phyloP scores from a whole-genome alignment of 2,797 vertebrate species.

The Prunella strophiata region DNA sequence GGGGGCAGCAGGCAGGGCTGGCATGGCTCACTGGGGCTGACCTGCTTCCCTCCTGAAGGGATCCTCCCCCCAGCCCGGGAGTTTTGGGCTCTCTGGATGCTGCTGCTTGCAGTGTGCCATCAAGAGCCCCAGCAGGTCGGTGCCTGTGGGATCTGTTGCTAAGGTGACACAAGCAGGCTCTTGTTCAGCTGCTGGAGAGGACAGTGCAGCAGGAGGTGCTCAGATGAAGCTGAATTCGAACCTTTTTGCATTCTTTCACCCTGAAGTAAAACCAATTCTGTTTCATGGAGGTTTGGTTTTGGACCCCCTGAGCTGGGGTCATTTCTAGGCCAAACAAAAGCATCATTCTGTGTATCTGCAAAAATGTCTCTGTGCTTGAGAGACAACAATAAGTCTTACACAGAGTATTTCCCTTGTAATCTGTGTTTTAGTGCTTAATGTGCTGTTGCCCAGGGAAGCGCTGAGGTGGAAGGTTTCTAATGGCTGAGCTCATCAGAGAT shows the following conservation, averaged over 20 bases:
- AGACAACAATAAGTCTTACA: neutral
- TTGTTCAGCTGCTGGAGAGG: neutral
- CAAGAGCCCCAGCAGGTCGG: neutral
- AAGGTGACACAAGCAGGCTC: neutral
- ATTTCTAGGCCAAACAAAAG: neutral
- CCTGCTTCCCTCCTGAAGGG: neutral
- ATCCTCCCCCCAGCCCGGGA: neutral
- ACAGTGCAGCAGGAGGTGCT: neutral
- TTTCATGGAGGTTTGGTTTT: neutral
- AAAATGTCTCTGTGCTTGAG: neutral
- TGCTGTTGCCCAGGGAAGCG: neutral
- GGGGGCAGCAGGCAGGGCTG: neutral
- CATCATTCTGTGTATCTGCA: neutral
- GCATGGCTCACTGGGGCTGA: accelerated
- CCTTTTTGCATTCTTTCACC: neutral
- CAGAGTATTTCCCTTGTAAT: neutral
- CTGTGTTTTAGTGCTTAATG: neutral
- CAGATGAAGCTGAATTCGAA: neutral
- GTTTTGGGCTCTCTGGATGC: neutral
- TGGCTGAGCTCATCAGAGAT: neutral
- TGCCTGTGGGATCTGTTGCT: neutral
- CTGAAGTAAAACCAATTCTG: neutral
- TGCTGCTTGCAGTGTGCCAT: neutral
- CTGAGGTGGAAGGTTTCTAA: neutral
- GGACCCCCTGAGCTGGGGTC: neutral